These are phyloP conservation scores for Zootermopsis nevadensis DNA, from an alignment of 2,888 invertebrate genomes.

Conservation along the genomic window DNA sequence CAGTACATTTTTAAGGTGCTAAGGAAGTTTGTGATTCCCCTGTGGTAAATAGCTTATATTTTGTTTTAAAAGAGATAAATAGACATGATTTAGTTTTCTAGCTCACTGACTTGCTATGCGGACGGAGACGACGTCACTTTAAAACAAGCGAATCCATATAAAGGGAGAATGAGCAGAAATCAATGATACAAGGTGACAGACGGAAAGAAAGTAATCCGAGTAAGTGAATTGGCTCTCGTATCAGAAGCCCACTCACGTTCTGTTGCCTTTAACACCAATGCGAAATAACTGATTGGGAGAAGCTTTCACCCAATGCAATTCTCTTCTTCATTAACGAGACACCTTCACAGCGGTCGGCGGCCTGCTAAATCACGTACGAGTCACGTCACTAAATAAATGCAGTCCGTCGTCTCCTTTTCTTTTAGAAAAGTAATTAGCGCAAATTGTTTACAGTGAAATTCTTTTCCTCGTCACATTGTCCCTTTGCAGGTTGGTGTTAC, in stretches of 20 bases:
- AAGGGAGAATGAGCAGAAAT: constrained; percentile 16
- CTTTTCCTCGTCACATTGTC: not conserved
- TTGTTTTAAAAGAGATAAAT: too few relatives aligned
- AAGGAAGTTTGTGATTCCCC: too few relatives aligned
- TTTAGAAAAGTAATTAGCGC: constrained; percentile 11
- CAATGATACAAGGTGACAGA: not conserved
- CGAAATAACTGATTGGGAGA: constrained; percentile 17
- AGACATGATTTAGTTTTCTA: too few relatives aligned
- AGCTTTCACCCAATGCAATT: constrained; percentile 15
- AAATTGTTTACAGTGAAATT: constrained; percentile 12
- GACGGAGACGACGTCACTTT: not conserved
- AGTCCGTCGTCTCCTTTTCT: not conserved
- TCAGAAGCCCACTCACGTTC: constrained; percentile 12
- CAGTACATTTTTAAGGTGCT: too few relatives aligned
- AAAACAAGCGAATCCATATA: not conserved
- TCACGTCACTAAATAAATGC: not conserved
- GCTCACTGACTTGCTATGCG: too few relatives aligned
- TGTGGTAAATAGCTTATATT: too few relatives aligned
- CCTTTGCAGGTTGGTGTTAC: not conserved
- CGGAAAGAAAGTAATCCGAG: not conserved
- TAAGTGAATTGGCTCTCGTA: not conserved
- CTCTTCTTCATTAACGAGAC: constrained; percentile 26
- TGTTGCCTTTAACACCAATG: constrained; percentile 28
- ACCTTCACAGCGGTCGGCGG: constrained; percentile 11
- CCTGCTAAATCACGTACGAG: constrained; percentile 14